Evolutionary conservation across 1,140 invertebrate species (phyloP), one percentile per base, ranked within the genome.

Genomic region (Brachionus manjavacas): DNA sequence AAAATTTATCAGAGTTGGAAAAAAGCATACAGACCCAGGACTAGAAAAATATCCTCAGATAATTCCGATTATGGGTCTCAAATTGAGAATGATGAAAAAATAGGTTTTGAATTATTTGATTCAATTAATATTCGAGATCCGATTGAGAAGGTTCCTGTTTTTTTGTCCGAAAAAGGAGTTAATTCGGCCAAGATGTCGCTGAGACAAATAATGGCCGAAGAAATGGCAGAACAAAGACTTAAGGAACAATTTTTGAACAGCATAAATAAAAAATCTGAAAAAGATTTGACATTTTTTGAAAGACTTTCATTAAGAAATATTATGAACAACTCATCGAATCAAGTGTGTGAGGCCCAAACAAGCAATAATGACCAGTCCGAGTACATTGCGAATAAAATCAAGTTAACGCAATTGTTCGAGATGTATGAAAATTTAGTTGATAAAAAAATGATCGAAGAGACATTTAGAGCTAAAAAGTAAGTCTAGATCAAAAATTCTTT

Each of bases 141-240:
- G 6, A 81, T 81, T 12, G 52, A 81, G 8, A 81, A 81, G 64
- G 39, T 41, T 9, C 79, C 79, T 1, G 79, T 68, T 4, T 81
- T 28, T 64, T 81, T 81, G 11, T 64, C 52, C 79, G 79, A 81
- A 41, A 64, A 60, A 25, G 64, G 64, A 7, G 16, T 60, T 4
- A 60, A 68, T 64, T 31, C 52, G 14, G 52, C 79, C 8, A 23
- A 68, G 39, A 28, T 76, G 14, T 81, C 79, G 43, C 52, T 81
- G 12, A 39, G 79, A 43, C 64, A 64, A 43, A 81, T 81, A 9
- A 81, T 81, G 79, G 79, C 79, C 4, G 72, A 76, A 76, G 72
- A 76, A 76, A 49, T 76, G 41, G 72, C 72, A 1, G 72, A 72
- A 41, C 68, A 72, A 41, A 39, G 9, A 41, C 12, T 20, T 41